Conservation (phyloP, 2,113 vertebrate species). For the Orycteropus afer region DNA sequence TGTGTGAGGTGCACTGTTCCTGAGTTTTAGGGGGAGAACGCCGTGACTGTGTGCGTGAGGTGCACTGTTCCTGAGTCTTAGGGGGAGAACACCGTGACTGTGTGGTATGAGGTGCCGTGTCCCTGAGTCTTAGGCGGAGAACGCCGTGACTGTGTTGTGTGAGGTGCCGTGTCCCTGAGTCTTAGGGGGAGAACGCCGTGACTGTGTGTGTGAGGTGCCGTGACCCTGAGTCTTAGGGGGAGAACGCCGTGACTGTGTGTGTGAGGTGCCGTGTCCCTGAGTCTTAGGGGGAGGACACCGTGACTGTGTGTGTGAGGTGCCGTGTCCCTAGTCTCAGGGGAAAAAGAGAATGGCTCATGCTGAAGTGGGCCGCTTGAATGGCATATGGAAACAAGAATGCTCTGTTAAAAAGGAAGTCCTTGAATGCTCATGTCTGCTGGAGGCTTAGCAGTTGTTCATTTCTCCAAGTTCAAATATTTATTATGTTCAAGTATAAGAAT, state of each 20-base stretch:
- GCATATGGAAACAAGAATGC: background rate
- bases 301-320: slow-evolving; percentile 66
- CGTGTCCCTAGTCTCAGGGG: too few relatives aligned
- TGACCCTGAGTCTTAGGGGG: too few relatives aligned
- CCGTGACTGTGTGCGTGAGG: slow-evolving; percentile 69
- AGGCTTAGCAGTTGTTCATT: background rate
- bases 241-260: slow-evolving; percentile 77
- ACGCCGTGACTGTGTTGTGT: slow-evolving; percentile 74
- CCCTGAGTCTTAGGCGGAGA: too few relatives aligned
- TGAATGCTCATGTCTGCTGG: background rate
- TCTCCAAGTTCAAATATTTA: background rate
- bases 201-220: slow-evolving; percentile 59
- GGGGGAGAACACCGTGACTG: slow-evolving; percentile 72
- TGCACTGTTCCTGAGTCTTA: slow-evolving; percentile 43
- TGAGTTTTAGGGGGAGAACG: too few relatives aligned
- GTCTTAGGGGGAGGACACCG: too few relatives aligned
- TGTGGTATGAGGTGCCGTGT: slow-evolving; percentile 48
- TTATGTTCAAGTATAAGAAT: background rate
- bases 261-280: slow-evolving; percentile 29
- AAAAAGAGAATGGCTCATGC: background rate
- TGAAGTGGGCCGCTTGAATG: too few relatives aligned
- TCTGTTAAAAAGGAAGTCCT: background rate
- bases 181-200: too few relatives aligned
- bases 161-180: slow-evolving; percentile 32
- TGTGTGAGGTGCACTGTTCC: slow-evolving; percentile 37